Base-by-base conservation (phyloP, 2,888 invertebrate genomes). In the Operophtera brumata region DNA sequence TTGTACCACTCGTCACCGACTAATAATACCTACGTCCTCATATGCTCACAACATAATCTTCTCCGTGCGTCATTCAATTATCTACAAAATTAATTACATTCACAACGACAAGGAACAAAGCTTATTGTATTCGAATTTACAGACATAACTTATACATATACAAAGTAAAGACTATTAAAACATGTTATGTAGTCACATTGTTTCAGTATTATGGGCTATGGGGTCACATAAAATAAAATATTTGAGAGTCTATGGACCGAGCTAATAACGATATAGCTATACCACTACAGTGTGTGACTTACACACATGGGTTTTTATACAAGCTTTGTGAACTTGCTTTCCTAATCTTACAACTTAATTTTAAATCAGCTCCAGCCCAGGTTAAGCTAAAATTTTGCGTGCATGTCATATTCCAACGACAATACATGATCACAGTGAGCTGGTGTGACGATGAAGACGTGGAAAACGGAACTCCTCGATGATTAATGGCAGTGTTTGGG, bases 141-240 rank as follows among this genome's bases (percentile, higher is more conserved):
- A 30, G 28, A 40, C 44, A 44, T 47, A 40, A 41, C 44, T 10
- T n/a, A 11, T n/a, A n/a, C n/a, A n/a, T n/a, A 7, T 41, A 30
- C 28, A 32, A 32, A 43, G 39, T 39, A 25, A 43, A 10, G 10
- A 7, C 28, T 69, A 69, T 70, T 71, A 69, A 70, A 69, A 71
- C 71, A 69, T 69, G 67, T 67, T 66, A 59, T 64, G 66, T 64
- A 57, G 56, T 48, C 48, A 63, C 59, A 59, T 62, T 66, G 62
- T 56, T 45, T 47, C 61, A 60, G 61, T 53, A n/a, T 74, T 71
- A 60, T 73, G 61, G 76, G 78, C 77, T 70, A 73, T 28, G 67
- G 59, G 75, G 65, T 13, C 69, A 57, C 61, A 57, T 69, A 61
- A 64, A 68, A 73, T 64, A 64, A 63, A 67, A 63, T 58, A 47